These are phyloP conservation scores for Plutomurus gul DNA, from an alignment of 1,140 invertebrate genomes.

Conservation along the genomic window DNA sequence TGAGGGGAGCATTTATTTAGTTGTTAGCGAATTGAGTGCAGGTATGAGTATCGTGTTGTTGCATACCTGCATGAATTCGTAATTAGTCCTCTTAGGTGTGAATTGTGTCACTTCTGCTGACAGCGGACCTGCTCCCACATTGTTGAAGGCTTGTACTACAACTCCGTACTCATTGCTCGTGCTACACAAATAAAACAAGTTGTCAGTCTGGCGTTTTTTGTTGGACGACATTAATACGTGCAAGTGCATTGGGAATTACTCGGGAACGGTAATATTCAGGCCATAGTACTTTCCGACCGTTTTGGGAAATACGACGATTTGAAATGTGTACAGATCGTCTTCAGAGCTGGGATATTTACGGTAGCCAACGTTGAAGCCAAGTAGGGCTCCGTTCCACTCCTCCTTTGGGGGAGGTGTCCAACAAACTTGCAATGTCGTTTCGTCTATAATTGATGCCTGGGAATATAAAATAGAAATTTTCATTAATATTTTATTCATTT, in stretches of 20 bases:
- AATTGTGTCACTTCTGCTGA: slow-evolving; percentile 27
- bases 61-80: slow-evolving; percentile 6
- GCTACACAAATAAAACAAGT: neutral
- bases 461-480: neutral
- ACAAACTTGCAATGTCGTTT: slow-evolving; percentile 49
- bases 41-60: too few relatives aligned
- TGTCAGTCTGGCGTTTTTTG: neutral
- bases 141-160: slow-evolving; percentile 37
- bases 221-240: neutral
- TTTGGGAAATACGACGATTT: neutral
- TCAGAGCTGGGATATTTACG: neutral
- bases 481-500: too few relatives aligned
- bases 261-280: slow-evolving; percentile 11
- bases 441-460: neutral
- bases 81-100: slow-evolving; percentile 7
- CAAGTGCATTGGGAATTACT: neutral
- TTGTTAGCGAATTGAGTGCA: too few relatives aligned
- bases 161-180: slow-evolving; percentile 18
- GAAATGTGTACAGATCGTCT: slow-evolving; percentile 11
- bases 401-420: slow-evolving; percentile 59
- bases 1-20: too few relatives aligned
- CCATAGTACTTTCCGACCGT: slow-evolving; percentile 4
- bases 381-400: slow-evolving; percentile 62
- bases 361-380: slow-evolving; percentile 66
- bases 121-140: slow-evolving; percentile 34